Evolutionary conservation across 2,888 invertebrate genomes (phyloP).

Genomic region (Hololepta plana): DNA sequence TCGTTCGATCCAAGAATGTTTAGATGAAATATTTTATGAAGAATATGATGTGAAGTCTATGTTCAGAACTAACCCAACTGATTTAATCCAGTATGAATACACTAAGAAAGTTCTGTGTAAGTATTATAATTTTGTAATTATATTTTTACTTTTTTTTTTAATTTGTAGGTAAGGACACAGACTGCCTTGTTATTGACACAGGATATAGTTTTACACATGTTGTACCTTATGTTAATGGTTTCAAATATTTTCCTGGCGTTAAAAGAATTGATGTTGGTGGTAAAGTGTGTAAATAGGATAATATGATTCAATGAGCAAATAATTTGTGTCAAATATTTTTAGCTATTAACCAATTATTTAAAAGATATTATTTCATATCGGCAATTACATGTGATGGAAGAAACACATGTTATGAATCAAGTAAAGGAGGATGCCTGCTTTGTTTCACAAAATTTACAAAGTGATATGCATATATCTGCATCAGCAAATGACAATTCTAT

Average conservation of each 20-base stretch:
- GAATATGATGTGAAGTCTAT: constrained; percentile 84
- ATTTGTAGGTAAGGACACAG: constrained; percentile 12
- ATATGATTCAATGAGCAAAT: neutral
- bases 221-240: constrained; percentile 67
- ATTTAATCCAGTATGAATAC: constrained; percentile 34
- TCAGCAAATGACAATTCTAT: constrained; percentile 46
- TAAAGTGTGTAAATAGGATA: constrained; percentile 40
- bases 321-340: constrained; percentile 4
- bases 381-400: constrained; percentile 96
- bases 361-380: constrained; percentile 95
- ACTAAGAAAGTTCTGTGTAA: constrained; percentile 2
- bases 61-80: constrained; percentile 61
- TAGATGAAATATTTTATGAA: constrained; percentile 93
- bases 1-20: constrained; percentile 76
- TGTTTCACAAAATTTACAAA: constrained; percentile 67
- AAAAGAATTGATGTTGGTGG: constrained; percentile 88
- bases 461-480: constrained; percentile 56
- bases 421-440: constrained; percentile 95
- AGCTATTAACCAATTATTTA: constrained; percentile 76
- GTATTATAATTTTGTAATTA: constrained; percentile 3
- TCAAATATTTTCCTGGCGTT: constrained; percentile 43
- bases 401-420: constrained; percentile 96
- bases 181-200: constrained; percentile 64
- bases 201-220: constrained; percentile 95
- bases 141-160: constrained; percentile 6